Percentiles rank a stretch among this genome's conserved stretches.
phyloP scores from a whole-genome alignment of 2,113 vertebrate genomes.

The Ranitomeya imitator region DNA sequence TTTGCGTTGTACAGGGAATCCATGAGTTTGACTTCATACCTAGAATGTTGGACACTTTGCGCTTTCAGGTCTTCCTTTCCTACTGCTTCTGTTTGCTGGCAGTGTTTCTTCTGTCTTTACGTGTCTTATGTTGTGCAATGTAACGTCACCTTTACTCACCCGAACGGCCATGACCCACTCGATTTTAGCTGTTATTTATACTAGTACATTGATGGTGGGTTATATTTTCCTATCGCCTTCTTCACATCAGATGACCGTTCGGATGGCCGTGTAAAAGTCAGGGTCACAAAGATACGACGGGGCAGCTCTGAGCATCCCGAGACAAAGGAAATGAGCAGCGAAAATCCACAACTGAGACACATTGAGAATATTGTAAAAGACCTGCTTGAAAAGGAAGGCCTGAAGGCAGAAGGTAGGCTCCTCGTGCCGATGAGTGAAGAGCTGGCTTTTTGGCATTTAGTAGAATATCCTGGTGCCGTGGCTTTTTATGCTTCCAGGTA shows the following conservation, averaged over 20 bases:
- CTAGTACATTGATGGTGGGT: constrained; percentile 55
- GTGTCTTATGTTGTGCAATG: not conserved
- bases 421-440: not conserved
- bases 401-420: constrained; percentile 88
- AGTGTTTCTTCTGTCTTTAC: not conserved
- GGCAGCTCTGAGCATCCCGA: constrained; percentile 79
- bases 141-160: not conserved
- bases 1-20: not conserved
- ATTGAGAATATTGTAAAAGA: constrained; percentile 93
- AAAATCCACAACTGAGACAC: constrained; percentile 87
- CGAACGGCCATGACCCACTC: constrained; percentile 20
- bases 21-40: not conserved
- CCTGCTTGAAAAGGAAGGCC: constrained; percentile 93
- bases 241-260: constrained; percentile 75
- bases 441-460: not conserved
- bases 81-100: not conserved
- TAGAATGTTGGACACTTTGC: not conserved
- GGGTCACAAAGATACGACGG: constrained; percentile 86
- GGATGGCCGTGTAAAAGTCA: constrained; percentile 86
- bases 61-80: constrained; percentile 28
- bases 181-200: not conserved
- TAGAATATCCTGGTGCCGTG: not conserved
- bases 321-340: constrained; percentile 85
- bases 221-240: constrained; percentile 58
- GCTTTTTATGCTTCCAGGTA: not conserved